These are phyloP conservation scores for Heteropelma amictum DNA, from an alignment of 2,888 invertebrate genomes.

Conservation along the genomic window DNA sequence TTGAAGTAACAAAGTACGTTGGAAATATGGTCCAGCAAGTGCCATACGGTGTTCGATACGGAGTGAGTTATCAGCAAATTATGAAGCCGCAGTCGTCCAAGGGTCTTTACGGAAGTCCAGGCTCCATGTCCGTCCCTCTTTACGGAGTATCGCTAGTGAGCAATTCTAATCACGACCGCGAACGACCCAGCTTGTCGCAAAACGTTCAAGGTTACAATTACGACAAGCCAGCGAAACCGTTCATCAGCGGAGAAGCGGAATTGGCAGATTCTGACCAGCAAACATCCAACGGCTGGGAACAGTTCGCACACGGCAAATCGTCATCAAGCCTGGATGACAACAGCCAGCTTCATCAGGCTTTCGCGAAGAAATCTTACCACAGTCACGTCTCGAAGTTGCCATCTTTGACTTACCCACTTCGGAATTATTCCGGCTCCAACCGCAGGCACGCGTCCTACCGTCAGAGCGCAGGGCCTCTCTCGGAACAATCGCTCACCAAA, in stretches of 20 bases:
- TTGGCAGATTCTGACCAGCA: background rate
- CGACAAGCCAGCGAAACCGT: slow-evolving; percentile 57
- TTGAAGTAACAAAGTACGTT: slow-evolving; percentile 66
- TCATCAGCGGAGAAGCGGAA: slow-evolving; percentile 14
- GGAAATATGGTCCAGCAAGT: slow-evolving; percentile 62
- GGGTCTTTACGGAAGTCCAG: slow-evolving; percentile 53
- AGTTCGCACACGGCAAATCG: slow-evolving; percentile 29
- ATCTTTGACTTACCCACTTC: slow-evolving; percentile 40
- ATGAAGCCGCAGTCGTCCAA: slow-evolving; percentile 62
- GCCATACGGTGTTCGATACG: slow-evolving; percentile 65
- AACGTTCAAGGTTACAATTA: slow-evolving; percentile 61
- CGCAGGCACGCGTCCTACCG: slow-evolving; percentile 60
- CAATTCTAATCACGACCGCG: slow-evolving; percentile 52
- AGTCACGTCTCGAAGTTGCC: slow-evolving; percentile 32
- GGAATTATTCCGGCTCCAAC: slow-evolving; percentile 52
- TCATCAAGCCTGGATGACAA: slow-evolving; percentile 7
- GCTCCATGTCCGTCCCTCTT: slow-evolving; percentile 40
- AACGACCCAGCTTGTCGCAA: slow-evolving; percentile 45
- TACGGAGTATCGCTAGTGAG: slow-evolving; percentile 53
- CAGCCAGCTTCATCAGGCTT: slow-evolving; percentile 30
- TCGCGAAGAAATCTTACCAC: slow-evolving; percentile 45
- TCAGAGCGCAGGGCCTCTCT: slow-evolving; percentile 20
- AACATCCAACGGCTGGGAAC: slow-evolving; percentile 48
- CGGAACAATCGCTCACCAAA: slow-evolving; percentile 46
- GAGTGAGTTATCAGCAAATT: slow-evolving; percentile 65